phyloP scores from a whole-genome alignment of 2,888 invertebrate genomes.

The Acanthosepion pharaonis region DNA sequence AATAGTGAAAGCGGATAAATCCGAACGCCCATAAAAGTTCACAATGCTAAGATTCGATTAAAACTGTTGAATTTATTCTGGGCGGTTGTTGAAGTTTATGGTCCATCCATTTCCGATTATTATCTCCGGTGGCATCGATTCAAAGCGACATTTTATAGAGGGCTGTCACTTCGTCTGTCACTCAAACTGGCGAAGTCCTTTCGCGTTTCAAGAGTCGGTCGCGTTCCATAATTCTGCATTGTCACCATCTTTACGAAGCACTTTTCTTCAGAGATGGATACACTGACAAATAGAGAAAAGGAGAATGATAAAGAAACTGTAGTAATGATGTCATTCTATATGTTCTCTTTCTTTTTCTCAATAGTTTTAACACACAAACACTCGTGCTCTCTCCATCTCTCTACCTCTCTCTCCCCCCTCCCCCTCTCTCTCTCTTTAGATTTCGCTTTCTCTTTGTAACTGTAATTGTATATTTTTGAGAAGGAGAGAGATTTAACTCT shows the following conservation, averaged over 20 bases:
- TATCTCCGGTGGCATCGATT: not conserved
- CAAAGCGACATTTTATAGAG: slow-evolving; percentile 33
- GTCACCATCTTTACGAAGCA: not conserved
- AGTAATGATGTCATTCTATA: no score
- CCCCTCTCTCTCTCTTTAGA: no score
- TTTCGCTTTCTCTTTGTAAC: no score
- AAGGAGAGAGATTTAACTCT: no score
- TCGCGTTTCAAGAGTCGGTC: not conserved
- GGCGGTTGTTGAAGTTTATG: slow-evolving; percentile 42
- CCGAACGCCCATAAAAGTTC: slow-evolving; percentile 2
- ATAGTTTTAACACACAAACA: no score
- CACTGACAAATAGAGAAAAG: not conserved
- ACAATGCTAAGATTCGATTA: slow-evolving; percentile 44
- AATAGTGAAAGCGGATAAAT: slow-evolving; percentile 5
- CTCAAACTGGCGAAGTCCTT: not conserved
- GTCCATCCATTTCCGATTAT: slow-evolving; percentile 38
- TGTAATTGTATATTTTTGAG: no score
- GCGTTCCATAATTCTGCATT: not conserved
- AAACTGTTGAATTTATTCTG: slow-evolving; percentile 44
- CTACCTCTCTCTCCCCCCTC: not conserved
- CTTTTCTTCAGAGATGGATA: not conserved
- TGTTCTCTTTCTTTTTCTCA: no score
- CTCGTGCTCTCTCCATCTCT: no score
- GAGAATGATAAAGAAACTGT: not conserved
- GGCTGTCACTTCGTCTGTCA: slow-evolving; percentile 9